phyloP scores from a whole-genome alignment of 2,888 invertebrate species.

The Xestia xanthographa region DNA sequence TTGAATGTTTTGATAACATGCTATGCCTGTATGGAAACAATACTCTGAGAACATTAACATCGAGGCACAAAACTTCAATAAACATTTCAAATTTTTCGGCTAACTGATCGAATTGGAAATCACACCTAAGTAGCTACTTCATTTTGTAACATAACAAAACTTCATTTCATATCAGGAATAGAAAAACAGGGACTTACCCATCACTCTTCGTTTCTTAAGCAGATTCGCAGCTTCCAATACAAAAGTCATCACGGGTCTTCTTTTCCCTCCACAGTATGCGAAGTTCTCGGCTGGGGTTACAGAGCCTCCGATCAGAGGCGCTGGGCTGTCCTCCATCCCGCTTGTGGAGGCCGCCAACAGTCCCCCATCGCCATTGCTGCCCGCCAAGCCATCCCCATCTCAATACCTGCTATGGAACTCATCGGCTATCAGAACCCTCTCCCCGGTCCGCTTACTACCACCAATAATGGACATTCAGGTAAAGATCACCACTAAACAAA shows the following conservation, averaged over 20 bases:
- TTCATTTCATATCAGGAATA: neutral
- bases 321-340: slow-evolving; percentile 91
- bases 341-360: slow-evolving; percentile 92
- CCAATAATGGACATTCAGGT: slow-evolving; percentile 94
- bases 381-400: slow-evolving; percentile 91
- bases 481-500: slow-evolving; percentile 38
- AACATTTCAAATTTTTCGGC: slow-evolving; percentile 28
- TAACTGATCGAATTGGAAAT: neutral
- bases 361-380: slow-evolving; percentile 93
- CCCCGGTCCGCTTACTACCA: slow-evolving; percentile 91
- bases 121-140: neutral
- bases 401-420: slow-evolving; percentile 93
- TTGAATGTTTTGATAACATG: slow-evolving; percentile 58
- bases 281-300: slow-evolving; percentile 90
- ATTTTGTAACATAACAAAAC: neutral
- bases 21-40: slow-evolving; percentile 36
- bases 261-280: slow-evolving; percentile 70
- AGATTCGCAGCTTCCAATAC: neutral
- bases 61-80: slow-evolving; percentile 32
- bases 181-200: slow-evolving; percentile 23
- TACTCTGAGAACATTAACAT: slow-evolving; percentile 51
- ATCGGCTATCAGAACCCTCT: slow-evolving; percentile 93
- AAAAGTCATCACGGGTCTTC: neutral
- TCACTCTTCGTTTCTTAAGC: neutral
- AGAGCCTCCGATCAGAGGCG: slow-evolving; percentile 91